Percentiles rank a stretch among this genome's conserved stretches.
Evolutionary conservation across 2,113 vertebrate genomes (phyloP).

Genomic region (Ochotona princeps): DNA sequence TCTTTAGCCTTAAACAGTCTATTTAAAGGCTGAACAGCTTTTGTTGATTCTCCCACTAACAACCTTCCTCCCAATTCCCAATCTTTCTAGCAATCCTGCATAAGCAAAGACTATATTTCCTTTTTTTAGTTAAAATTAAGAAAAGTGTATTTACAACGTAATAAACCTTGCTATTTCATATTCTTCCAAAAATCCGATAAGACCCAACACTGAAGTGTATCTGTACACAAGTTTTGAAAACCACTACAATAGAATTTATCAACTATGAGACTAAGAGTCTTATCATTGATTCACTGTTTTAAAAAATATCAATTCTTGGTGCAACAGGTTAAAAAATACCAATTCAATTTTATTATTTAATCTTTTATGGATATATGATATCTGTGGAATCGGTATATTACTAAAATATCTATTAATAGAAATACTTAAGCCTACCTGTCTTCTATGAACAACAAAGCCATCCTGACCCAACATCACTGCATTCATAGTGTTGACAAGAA

Average conservation of each 20-base stretch:
- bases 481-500: background rate
- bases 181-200: background rate
- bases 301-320: no score
- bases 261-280: background rate
- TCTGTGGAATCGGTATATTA: background rate
- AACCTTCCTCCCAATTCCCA: background rate
- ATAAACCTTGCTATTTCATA: constrained; percentile 34
- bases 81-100: background rate
- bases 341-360: background rate
- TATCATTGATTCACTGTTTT: background rate
- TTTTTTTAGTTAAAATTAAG: background rate
- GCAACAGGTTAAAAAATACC: background rate
- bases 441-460: background rate
- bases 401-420: constrained; percentile 3
- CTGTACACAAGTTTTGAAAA: constrained; percentile 33
- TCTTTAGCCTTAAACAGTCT: background rate
- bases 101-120: background rate
- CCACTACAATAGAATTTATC: background rate
- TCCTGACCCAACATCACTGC: background rate
- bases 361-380: background rate
- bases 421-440: background rate
- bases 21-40: background rate
- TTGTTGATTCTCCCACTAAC: background rate
- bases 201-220: constrained; percentile 15
- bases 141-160: background rate